A percentile compares a stretch with the other conserved stretches of the same genome.
phyloP scores from a whole-genome alignment of 2,797 vertebrate species.

The Coccyzus lansbergi region DNA sequence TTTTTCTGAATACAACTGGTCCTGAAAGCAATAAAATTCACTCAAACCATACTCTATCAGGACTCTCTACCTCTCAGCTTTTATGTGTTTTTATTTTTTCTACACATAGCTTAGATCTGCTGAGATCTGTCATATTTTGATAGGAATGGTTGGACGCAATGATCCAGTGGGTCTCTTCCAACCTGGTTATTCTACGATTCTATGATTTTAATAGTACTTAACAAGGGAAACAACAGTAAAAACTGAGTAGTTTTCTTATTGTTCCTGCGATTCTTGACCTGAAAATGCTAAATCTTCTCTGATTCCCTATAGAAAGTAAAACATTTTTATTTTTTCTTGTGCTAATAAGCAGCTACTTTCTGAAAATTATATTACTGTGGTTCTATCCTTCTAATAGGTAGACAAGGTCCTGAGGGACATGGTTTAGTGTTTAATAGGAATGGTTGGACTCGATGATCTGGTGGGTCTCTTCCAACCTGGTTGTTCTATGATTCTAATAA shows the following conservation, averaged over 20 bases:
- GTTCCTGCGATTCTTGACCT: neutral
- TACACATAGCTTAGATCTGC: neutral
- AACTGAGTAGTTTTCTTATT: neutral
- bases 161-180: no score
- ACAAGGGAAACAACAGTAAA: neutral
- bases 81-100: neutral
- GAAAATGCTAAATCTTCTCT: neutral
- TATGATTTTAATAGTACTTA: neutral
- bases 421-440: no score
- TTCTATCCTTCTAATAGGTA: neutral
- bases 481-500: neutral
- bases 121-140: neutral
- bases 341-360: neutral
- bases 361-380: neutral
- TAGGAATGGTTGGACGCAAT: no score
- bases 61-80: neutral
- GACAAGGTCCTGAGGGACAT: no score
- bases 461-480: no score
- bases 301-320: neutral
- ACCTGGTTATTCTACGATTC: no score
- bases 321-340: neutral
- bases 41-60: rapidly evolving
- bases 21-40: neutral
- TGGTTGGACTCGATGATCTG: no score
- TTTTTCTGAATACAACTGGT: neutral